These are phyloP conservation scores for Rhinolophus sinicus DNA, from an alignment of 2,113 vertebrate genomes.

Conservation along the genomic window DNA sequence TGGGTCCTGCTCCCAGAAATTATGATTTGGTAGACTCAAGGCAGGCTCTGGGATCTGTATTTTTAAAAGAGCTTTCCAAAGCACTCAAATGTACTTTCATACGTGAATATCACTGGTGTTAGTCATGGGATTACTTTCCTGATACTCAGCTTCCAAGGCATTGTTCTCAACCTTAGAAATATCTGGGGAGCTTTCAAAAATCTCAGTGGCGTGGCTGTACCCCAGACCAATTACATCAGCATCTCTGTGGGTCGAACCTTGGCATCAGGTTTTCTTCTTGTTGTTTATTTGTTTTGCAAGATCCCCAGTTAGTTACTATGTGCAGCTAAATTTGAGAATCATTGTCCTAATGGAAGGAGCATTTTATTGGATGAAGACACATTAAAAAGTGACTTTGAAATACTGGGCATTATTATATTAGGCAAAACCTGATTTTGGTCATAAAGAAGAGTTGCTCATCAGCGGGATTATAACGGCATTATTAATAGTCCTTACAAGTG, in stretches of 20 bases:
- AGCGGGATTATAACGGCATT: not conserved
- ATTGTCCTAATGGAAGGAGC: not conserved
- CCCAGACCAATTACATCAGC: not conserved
- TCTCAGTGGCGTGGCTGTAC: not conserved
- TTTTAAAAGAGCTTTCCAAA: not conserved
- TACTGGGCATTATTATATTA: not conserved
- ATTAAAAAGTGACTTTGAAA: constrained; percentile 24
- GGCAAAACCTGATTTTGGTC: not conserved
- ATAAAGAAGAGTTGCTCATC: not conserved
- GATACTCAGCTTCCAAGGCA: not conserved
- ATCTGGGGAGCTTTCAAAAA: not conserved
- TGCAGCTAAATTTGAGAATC: not conserved
- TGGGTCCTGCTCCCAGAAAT: not conserved
- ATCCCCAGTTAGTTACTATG: not conserved
- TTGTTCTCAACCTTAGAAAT: not conserved
- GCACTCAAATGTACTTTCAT: not conserved
- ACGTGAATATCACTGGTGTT: not conserved
- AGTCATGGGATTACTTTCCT: not conserved
- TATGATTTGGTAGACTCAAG: not conserved
- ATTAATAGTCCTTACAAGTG: not conserved
- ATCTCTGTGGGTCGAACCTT: not conserved
- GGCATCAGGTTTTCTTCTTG: not conserved
- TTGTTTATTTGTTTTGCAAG: not conserved
- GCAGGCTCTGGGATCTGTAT: not conserved
- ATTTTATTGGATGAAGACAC: not conserved